Percentiles rank a stretch among this genome's conserved stretches.
These are phyloP conservation scores for Pandion haliaetus DNA, from an alignment of 2,113 vertebrate genomes.

Conservation along the genomic window DNA sequence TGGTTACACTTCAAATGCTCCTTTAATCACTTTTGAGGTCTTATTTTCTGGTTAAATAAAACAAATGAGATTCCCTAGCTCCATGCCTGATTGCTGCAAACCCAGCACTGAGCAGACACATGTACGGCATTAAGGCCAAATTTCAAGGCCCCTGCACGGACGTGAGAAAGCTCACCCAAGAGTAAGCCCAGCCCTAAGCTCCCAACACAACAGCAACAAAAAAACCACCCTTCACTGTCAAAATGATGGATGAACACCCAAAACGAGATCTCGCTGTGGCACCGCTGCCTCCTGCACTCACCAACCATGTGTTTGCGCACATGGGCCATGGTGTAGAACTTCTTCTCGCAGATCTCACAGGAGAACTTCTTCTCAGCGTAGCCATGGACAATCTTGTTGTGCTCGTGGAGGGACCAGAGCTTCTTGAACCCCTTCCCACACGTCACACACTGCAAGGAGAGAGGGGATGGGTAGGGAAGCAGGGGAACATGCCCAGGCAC, in stretches of 20 bases:
- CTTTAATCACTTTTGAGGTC: neutral
- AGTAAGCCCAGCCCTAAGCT: neutral
- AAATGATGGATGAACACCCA: neutral
- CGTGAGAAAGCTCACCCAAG: neutral
- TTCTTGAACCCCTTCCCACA: constrained; percentile 97
- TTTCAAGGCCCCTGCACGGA: neutral
- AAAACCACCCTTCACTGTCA: neutral
- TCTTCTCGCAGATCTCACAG: constrained; percentile 96
- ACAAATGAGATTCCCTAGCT: neutral
- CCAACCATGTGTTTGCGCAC: constrained; percentile 98
- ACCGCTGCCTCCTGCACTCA: constrained; percentile 69
- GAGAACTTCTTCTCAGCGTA: constrained; percentile 95
- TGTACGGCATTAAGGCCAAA: neutral
- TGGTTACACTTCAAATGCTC: neutral
- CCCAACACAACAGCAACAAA: neutral
- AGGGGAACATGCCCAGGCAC: neutral
- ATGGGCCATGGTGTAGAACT: constrained; percentile 97
- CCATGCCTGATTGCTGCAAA: fast-evolving
- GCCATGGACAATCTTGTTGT: constrained; percentile 93
- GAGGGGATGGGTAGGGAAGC: neutral
- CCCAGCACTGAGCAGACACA: neutral
- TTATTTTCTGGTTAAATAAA: neutral
- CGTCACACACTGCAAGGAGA: constrained; percentile 82
- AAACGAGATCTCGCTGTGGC: fast-evolving
- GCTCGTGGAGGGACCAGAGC: constrained; percentile 93